These are phyloP conservation scores for Ornithoptera alexandrae DNA, from an alignment of 2,888 invertebrate species.

Conservation along the genomic window DNA sequence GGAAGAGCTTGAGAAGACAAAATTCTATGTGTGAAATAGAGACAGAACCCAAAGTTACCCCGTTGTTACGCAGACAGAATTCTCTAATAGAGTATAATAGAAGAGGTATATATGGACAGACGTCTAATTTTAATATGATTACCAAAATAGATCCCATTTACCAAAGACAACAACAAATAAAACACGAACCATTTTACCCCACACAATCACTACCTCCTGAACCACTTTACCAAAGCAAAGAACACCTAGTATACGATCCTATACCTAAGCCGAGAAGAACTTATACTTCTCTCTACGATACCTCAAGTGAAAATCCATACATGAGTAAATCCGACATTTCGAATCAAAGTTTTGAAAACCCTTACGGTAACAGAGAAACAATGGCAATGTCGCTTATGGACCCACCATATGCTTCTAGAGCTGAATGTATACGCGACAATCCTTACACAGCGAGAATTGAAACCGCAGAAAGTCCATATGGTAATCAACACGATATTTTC, in stretches of 20 bases:
- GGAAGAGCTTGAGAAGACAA: conserved; percentile 65
- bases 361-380: conserved; percentile 67
- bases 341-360: conserved; percentile 69
- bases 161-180: conserved; percentile 76
- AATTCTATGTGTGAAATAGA: conserved; percentile 78
- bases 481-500: conserved; percentile 43
- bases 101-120: conserved; percentile 70
- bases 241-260: conserved; percentile 72
- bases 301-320: conserved; percentile 70
- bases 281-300: conserved; percentile 71
- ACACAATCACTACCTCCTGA: conserved; percentile 77
- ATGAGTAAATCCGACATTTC: conserved; percentile 66
- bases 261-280: conserved; percentile 76
- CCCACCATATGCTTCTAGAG: conserved; percentile 56
- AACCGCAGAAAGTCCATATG: conserved; percentile 43
- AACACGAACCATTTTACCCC: conserved; percentile 75
- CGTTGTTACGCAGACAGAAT: conserved; percentile 75
- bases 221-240: conserved; percentile 77
- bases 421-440: conserved; percentile 48
- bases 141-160: conserved; percentile 79
- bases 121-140: conserved; percentile 76
- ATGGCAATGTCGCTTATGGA: conserved; percentile 67
- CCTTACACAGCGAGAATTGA: conserved; percentile 46
- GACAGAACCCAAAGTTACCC: conserved; percentile 79
- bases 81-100: conserved; percentile 77